A percentile compares a stretch with the other conserved stretches of the same genome.
Conservation (phyloP, 2,797 vertebrate genomes). For the Limosa lapponica region DNA sequence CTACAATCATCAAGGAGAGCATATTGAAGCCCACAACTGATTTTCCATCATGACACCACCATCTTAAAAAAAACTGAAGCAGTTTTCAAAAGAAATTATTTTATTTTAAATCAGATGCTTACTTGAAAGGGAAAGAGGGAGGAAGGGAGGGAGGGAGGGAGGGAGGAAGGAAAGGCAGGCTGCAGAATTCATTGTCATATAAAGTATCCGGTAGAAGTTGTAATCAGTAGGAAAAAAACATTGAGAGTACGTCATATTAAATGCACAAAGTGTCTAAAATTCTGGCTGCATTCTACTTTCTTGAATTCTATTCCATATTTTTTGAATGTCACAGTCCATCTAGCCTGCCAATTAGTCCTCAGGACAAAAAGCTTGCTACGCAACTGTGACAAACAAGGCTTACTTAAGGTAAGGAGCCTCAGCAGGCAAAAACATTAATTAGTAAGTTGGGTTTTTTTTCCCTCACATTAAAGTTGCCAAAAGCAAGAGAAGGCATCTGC, state of each 20-base stretch:
- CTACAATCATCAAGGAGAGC: background rate
- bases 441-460: background rate
- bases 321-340: background rate
- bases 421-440: conserved; percentile 35
- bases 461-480: background rate
- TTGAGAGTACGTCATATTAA: background rate
- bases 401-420: conserved; percentile 4
- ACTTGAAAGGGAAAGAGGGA: background rate
- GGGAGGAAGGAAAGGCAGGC: background rate
- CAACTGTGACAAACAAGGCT: background rate
- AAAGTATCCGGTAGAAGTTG: background rate
- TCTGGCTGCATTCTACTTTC: background rate
- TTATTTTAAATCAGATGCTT: background rate
- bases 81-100: background rate
- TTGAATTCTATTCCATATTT: background rate
- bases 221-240: background rate
- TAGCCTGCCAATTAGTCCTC: conserved; percentile 36
- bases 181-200: background rate
- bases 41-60: background rate
- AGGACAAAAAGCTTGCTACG: background rate
- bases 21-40: background rate
- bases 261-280: background rate
- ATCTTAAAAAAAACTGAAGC: background rate
- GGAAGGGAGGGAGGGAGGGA: background rate
- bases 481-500: conserved; percentile 30